Conservation (phyloP, 2,888 invertebrate genomes). For the Adelphocoris suturalis region DNA sequence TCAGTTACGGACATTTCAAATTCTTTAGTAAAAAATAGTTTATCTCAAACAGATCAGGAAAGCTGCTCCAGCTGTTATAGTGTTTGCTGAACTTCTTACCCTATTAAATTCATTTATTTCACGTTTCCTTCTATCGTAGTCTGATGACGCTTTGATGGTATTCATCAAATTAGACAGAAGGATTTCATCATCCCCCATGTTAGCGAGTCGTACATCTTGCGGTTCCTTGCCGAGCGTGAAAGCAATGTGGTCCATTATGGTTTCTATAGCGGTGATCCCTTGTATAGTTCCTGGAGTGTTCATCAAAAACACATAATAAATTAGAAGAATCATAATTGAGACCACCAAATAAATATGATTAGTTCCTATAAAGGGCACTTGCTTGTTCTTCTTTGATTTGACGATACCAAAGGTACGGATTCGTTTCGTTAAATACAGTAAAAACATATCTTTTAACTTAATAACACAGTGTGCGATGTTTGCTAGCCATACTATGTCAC, state of each 20-base stretch:
- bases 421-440: too few species aligned
- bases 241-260: slow-evolving; percentile 85
- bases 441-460: too few species aligned
- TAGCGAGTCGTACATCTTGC: slow-evolving; percentile 81
- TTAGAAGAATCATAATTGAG: not conserved
- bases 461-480: too few species aligned
- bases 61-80: too few species aligned
- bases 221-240: slow-evolving; percentile 81
- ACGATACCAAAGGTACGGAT: too few species aligned
- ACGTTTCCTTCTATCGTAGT: slow-evolving; percentile 81
- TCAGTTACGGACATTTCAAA: too few species aligned
- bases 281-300: slow-evolving; percentile 82
- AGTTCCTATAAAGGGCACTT: too few species aligned
- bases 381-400: too few species aligned
- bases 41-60: too few species aligned
- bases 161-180: slow-evolving; percentile 80
- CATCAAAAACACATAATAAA: not conserved
- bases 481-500: too few species aligned
- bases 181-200: slow-evolving; percentile 80
- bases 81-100: not conserved
- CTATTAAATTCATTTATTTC: slow-evolving; percentile 83
- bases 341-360: too few species aligned
- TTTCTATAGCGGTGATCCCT: slow-evolving; percentile 83
- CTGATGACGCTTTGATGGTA: slow-evolving; percentile 81
- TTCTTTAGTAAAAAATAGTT: too few species aligned